Percentiles rank a stretch among this genome's conserved stretches.
phyloP scores from a whole-genome alignment of 1,140 invertebrate species.

The Babylonia areolata region DNA sequence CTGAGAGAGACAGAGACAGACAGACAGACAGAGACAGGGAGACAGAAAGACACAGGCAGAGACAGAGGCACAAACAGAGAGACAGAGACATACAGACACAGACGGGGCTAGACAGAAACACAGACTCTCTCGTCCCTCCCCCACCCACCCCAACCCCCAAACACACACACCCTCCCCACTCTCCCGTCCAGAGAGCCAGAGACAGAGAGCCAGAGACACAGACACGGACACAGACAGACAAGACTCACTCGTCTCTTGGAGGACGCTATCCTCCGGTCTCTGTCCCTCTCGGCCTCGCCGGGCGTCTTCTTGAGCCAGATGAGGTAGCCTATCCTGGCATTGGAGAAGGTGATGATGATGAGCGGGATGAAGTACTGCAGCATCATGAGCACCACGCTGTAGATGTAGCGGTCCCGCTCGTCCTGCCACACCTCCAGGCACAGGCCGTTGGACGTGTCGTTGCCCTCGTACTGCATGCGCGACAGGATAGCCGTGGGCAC shows the following conservation, averaged over 20 bases:
- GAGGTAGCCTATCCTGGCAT: slow-evolving; percentile 88
- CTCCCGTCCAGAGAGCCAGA: not conserved
- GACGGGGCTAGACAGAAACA: not conserved
- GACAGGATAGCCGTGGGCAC: slow-evolving; percentile 64
- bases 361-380: slow-evolving; percentile 91
- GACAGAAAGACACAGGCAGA: not conserved
- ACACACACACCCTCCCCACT: not conserved
- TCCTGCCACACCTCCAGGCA: slow-evolving; percentile 57
- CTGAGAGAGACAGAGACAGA: not conserved
- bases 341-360: slow-evolving; percentile 88
- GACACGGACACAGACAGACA: not conserved
- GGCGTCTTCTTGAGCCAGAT: slow-evolving; percentile 92
- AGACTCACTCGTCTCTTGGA: slow-evolving; percentile 90
- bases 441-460: slow-evolving; percentile 44
- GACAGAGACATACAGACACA: too few species aligned
- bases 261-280: slow-evolving; percentile 88
- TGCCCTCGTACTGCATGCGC: slow-evolving; percentile 40
- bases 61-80: not conserved
- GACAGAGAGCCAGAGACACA: not conserved
- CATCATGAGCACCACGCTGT: slow-evolving; percentile 86
- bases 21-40: not conserved
- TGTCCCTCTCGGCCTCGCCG: slow-evolving; percentile 88
- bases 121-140: not conserved
- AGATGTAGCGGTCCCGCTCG: slow-evolving; percentile 78
- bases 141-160: not conserved